These are phyloP conservation scores for Bucorvus abyssinicus DNA, from an alignment of 2,797 vertebrate genomes.

Conservation along the genomic window DNA sequence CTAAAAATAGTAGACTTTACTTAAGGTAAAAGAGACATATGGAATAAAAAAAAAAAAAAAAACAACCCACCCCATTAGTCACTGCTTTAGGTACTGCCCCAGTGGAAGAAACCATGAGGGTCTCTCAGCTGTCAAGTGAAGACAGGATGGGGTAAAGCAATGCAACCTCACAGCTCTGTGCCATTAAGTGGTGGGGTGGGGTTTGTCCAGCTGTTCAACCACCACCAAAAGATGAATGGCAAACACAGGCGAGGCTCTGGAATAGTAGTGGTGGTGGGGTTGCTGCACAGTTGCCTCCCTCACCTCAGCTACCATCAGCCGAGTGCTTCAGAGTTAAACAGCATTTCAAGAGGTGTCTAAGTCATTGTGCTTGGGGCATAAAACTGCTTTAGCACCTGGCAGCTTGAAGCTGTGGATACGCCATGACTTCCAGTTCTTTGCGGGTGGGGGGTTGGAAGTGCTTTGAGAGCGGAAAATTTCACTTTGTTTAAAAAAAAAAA, in stretches of 20 bases:
- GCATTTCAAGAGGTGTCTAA: too few relatives aligned
- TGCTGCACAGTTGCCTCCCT: background rate
- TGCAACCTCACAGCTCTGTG: background rate
- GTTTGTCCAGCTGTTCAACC: background rate
- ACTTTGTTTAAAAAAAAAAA: background rate
- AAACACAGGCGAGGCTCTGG: too few relatives aligned
- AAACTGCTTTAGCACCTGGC: background rate
- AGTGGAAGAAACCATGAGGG: fast-evolving
- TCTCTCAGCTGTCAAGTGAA: too few relatives aligned
- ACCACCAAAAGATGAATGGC: background rate
- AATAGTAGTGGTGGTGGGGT: too few relatives aligned
- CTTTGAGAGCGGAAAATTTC: background rate
- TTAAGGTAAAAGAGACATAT: background rate
- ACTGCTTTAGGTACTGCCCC: background rate
- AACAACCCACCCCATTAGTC: too few relatives aligned
- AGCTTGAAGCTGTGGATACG: background rate
- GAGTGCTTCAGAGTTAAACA: background rate
- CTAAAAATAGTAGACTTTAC: background rate
- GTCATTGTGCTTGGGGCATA: background rate
- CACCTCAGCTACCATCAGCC: background rate
- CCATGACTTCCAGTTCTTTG: background rate
- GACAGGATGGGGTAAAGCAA: background rate
- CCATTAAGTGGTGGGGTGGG: background rate
- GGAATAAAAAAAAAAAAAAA: background rate
- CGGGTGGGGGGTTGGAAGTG: background rate